Evolutionary conservation across 2,113 vertebrate genomes (phyloP).

Genomic region (Mirza zaza): DNA sequence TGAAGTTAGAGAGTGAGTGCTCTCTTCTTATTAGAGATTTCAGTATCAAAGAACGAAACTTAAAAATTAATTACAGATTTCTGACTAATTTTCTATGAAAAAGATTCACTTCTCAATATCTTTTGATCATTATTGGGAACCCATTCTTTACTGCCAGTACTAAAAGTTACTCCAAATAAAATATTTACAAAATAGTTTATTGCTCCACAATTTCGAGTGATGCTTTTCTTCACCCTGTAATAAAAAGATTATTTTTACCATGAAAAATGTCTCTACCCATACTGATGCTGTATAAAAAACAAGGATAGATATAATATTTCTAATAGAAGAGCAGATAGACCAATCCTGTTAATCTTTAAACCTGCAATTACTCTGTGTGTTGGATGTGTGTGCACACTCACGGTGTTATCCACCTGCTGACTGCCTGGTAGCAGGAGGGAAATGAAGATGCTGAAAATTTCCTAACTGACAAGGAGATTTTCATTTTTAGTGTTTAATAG

Average conservation of each 20-base stretch:
- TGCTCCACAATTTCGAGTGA: conserved; percentile 61
- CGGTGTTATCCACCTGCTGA: neutral
- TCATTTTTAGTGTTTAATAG: conserved; percentile 57
- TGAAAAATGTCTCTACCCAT: conserved; percentile 49
- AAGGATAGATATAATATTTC: conserved; percentile 42
- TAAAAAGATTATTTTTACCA: conserved; percentile 72
- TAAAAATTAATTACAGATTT: conserved; percentile 63
- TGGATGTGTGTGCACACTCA: neutral
- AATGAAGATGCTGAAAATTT: conserved; percentile 33
- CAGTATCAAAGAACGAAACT: conserved; percentile 32
- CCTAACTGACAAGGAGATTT: neutral
- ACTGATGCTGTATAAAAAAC: conserved; percentile 48
- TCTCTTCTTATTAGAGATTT: conserved; percentile 19
- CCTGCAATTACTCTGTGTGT: neutral
- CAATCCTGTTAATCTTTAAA: conserved; percentile 43
- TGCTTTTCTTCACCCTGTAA: conserved; percentile 68
- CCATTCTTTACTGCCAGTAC: neutral
- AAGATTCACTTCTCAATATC: conserved; percentile 13
- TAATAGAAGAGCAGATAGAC: conserved; percentile 23
- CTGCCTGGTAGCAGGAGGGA: neutral
- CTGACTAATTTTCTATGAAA: conserved; percentile 62
- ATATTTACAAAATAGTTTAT: conserved; percentile 34
- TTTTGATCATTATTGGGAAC: neutral
- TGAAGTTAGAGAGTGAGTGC: neutral
- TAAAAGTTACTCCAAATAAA: conserved; percentile 62